Evolutionary conservation across 2,113 vertebrate species (phyloP).

Genomic region (Cebidichthys violaceus): DNA sequence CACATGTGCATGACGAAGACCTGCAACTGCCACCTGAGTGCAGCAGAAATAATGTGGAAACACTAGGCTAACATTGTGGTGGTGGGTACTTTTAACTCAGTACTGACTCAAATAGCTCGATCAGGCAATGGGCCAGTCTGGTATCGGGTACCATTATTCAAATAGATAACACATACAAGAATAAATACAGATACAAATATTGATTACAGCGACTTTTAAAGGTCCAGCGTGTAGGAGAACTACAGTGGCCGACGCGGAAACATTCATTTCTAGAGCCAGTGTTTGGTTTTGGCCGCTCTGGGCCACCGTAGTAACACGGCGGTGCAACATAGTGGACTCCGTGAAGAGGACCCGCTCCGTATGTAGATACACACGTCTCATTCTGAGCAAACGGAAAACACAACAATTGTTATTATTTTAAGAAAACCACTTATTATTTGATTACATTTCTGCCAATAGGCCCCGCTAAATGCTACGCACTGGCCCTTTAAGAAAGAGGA

Average conservation of each 20-base stretch:
- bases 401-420: neutral
- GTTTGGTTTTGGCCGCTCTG: neutral
- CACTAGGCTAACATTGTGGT: too few species aligned
- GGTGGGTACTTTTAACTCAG: too few species aligned
- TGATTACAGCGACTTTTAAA: too few species aligned
- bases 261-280: neutral
- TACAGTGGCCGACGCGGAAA: neutral
- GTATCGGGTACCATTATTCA: neutral
- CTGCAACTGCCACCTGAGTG: neutral
- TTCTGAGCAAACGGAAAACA: neutral
- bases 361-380: neutral
- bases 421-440: neutral
- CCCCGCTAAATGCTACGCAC: neutral
- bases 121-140: too few species aligned
- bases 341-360: neutral
- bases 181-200: too few species aligned
- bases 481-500: neutral
- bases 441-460: neutral
- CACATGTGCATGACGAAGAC: too few species aligned
- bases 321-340: neutral
- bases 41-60: neutral
- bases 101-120: too few species aligned
- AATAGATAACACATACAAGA: too few species aligned
- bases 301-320: neutral
- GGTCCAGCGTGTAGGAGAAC: too few species aligned